A percentile compares a stretch with the other conserved stretches of the same genome.
Conservation (phyloP, 2,888 invertebrate species). For the Cabera pusaria region DNA sequence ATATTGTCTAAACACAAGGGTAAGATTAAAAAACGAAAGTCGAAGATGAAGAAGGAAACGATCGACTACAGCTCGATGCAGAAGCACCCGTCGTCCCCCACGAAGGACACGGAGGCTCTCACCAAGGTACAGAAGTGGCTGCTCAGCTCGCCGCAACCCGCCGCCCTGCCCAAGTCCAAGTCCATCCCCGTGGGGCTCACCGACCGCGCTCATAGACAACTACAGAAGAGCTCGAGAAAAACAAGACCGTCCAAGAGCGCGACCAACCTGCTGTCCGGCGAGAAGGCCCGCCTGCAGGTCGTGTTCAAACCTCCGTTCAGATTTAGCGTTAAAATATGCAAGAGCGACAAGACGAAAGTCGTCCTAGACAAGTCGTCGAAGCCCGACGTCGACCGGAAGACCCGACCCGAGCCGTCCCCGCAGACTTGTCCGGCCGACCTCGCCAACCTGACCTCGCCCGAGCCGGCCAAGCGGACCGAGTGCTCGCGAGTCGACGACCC, state of each 20-base stretch:
- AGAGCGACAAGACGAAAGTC: constrained; percentile 86
- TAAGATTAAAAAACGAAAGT: constrained; percentile 79
- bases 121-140: constrained; percentile 95
- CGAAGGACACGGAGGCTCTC: constrained; percentile 81
- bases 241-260: constrained; percentile 86
- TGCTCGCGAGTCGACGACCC: constrained; percentile 49
- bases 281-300: constrained; percentile 91
- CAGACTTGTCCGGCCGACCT: constrained; percentile 49
- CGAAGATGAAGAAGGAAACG: constrained; percentile 87
- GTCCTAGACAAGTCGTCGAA: constrained; percentile 83
- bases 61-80: constrained; percentile 90
- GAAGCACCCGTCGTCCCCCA: constrained; percentile 81
- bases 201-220: constrained; percentile 70
- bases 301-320: constrained; percentile 95
- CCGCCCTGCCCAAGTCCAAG: constrained; percentile 90
- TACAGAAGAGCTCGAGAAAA: constrained; percentile 80
- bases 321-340: constrained; percentile 91
- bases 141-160: constrained; percentile 86
- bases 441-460: constrained; percentile 51
- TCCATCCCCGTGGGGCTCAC: constrained; percentile 91
- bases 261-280: constrained; percentile 86
- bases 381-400: constrained; percentile 71
- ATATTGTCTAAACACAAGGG: constrained; percentile 75
- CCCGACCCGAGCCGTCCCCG: constrained; percentile 57
- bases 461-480: constrained; percentile 57